Percentiles rank a stretch among this genome's conserved stretches.
Evolutionary conservation across 2,113 vertebrate genomes (phyloP).

Genomic region (Coreoperca whiteheadi): DNA sequence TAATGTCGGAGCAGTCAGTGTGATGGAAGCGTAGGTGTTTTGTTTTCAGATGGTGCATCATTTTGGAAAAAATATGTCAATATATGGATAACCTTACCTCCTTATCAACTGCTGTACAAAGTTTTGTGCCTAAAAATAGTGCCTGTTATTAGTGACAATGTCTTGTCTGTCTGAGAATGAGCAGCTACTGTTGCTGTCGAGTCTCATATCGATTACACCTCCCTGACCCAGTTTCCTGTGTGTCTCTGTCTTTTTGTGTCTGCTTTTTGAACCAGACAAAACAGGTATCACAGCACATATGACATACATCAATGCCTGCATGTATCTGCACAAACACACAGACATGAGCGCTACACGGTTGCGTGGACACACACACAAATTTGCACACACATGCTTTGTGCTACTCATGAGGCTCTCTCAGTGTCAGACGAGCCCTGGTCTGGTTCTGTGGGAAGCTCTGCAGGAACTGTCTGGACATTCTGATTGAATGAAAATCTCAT

Average conservation of each 20-base stretch:
- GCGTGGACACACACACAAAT: background rate
- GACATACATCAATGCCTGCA: background rate
- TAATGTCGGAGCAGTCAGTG: background rate
- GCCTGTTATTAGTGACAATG: conserved; percentile 10
- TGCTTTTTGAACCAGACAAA: conserved; percentile 33
- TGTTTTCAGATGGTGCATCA: background rate
- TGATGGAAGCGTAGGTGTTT: background rate
- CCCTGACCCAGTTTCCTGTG: conserved; percentile 28
- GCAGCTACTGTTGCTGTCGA: conserved; percentile 19
- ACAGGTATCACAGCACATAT: conserved; percentile 9
- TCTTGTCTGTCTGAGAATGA: background rate
- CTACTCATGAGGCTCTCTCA: conserved; percentile 12
- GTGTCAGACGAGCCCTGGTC: conserved; percentile 29
- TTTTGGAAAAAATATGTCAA: background rate
- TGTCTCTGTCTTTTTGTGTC: conserved; percentile 2
- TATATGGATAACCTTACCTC: background rate
- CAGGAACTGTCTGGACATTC: conserved; percentile 55
- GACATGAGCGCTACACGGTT: background rate
- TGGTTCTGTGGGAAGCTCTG: conserved; percentile 48
- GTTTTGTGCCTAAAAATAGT: background rate
- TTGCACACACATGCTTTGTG: conserved; percentile 14
- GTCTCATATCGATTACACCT: conserved; percentile 50
- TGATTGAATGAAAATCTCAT: conserved; percentile 70
- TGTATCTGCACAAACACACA: background rate
- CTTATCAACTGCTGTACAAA: background rate